Base-by-base conservation (phyloP, 2,888 invertebrate genomes). In the Melinaea marsaeus region DNA sequence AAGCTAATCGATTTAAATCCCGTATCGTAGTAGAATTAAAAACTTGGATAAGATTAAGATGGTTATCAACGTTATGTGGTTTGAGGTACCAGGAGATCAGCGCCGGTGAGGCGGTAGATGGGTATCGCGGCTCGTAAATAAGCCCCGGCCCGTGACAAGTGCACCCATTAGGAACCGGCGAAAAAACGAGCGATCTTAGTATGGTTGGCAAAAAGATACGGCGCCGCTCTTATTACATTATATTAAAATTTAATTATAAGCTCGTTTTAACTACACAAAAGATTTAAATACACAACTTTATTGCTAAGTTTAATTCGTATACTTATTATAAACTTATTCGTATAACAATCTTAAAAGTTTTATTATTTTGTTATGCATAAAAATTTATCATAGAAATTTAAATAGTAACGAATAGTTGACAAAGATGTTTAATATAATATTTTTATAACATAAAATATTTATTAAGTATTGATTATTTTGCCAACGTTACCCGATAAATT, bases 51-150 rank as follows among this genome's bases (percentile, higher is more conserved):
- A 61, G 46, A 57, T 45, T 45, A 56, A 60, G 61, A 61, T 54
- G 58, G 55, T 59, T 65, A 63, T 61, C 63, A 65, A 63, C 57
- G 62, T 42, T 22, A 58, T 58, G 63, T 60, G 65, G 63, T 62
- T 65, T 61, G 59, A 59, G 55, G 72, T 69, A 72, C 71, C 68
- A 68, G 72, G 69, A 65, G 57, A 59, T 63, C 69, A 68, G 69
- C 68, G 66, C 62, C 67, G 58, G 61, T 67, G 67, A 70, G 66
- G 74, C 71, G 74, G 66, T 66, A 73, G 87, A 86, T 87, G 77
- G 73, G 79, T 84, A 88, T 87, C 88, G 69, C 67, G 63, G 66
- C 75, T 66, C 83, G 83, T 87, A 87, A 88, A 88, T 86, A 87
- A 85, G 76, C 78, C 61, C 75, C 72, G 67, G 65, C 72, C 74